Base-by-base conservation (phyloP, 2,797 vertebrate genomes). In the Microchirus variegatus region DNA sequence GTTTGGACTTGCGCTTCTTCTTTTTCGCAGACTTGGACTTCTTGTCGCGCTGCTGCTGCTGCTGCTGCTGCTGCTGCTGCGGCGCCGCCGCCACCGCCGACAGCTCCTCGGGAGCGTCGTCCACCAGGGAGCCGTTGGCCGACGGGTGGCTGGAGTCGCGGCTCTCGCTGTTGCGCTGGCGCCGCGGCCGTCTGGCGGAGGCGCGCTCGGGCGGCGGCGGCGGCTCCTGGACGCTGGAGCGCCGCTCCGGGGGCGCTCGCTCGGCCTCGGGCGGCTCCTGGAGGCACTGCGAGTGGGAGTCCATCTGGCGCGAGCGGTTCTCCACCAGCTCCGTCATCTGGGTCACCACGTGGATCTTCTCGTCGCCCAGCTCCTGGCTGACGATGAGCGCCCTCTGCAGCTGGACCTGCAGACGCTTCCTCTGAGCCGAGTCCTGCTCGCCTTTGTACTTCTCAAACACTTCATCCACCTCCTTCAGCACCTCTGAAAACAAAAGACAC, bases 291-390 rank as follows among this genome's bases (percentile, higher is more conserved):
- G 96, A 96, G 64, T 96, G 95, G 0, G 95, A 92, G 74, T 99
- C 97, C 92, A 98, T 98, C 82, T 99, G 97, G 43, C 96, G 94
- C 10, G 95, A 95, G 63, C 96, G 95, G 65, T 97, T 98, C 85
- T 99, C 97, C 65, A 98, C 96, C 74, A 97, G 84, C 88, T 99
- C 97, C 0, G 96, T 93, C 95, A 99, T 97, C 80, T 98, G 96
- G 15, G 97, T 97, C 56, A 98, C 97, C 59, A 99, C 95, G 1
- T 97, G 96, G 85, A 99, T 98, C 87, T 99, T 99, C 85, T 99
- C 97, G 35, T 99, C 97, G 4, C 97, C 97, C 19, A 99, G 90
- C 87, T 99, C 97, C 80, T 99, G 97, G 81, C 95, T 98, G 87
- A 93, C 89, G 86, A 99, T 99, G 60, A 99, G 91, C 0, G 97